Percentiles rank a stretch among this genome's conserved stretches.
phyloP scores from a whole-genome alignment of 2,113 vertebrate genomes.

The Canis aureus region DNA sequence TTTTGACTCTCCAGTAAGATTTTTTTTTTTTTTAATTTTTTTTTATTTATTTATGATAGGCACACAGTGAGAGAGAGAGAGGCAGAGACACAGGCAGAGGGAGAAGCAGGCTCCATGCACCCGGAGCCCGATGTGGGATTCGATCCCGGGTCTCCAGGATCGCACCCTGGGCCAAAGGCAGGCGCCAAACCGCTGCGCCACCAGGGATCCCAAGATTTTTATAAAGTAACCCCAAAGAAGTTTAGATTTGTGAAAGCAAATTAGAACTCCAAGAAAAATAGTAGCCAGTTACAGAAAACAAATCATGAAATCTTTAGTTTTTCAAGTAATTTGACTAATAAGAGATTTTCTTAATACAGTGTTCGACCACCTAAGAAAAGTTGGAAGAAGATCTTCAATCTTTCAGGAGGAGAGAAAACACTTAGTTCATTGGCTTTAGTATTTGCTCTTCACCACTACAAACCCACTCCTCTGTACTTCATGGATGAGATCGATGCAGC shows the following conservation, averaged over 20 bases:
- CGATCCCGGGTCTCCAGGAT: too few relatives aligned
- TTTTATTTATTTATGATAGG: too few relatives aligned
- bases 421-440: slow-evolving; percentile 97
- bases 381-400: slow-evolving; percentile 99
- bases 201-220: background rate
- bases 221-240: background rate
- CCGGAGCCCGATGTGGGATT: too few relatives aligned
- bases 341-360: slow-evolving; percentile 84
- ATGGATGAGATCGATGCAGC: slow-evolving; percentile 99
- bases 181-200: too few relatives aligned
- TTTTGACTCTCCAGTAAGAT: background rate
- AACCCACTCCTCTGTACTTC: slow-evolving; percentile 98
- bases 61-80: too few relatives aligned
- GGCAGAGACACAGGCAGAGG: too few relatives aligned
- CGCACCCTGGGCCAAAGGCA: too few relatives aligned
- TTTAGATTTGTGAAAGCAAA: slow-evolving; percentile 6
- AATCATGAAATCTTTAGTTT: background rate
- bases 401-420: slow-evolving; percentile 98
- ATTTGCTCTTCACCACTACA: slow-evolving; percentile 98
- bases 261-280: background rate
- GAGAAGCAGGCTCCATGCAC: too few relatives aligned
- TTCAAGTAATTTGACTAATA: slow-evolving; percentile 3
- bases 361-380: slow-evolving; percentile 99
- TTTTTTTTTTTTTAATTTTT: slow-evolving; percentile 52
- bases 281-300: background rate